These are phyloP conservation scores for Maconellicoccus hirsutus DNA, from an alignment of 1,140 invertebrate species.

Conservation along the genomic window DNA sequence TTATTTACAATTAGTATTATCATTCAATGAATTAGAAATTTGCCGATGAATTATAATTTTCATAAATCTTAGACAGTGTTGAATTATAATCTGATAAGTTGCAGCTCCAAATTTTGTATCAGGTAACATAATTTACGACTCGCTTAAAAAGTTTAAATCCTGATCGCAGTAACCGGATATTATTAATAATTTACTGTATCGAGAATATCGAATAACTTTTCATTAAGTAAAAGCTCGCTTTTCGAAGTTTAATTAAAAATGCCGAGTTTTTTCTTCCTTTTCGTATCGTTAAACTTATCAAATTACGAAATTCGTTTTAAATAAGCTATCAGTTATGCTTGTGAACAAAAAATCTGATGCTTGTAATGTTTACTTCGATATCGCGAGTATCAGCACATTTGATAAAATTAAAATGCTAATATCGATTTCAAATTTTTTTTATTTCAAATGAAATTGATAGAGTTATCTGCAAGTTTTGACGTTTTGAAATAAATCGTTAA, in stretches of 20 bases:
- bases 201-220: not conserved
- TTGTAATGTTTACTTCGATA: too few relatives aligned
- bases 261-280: not conserved
- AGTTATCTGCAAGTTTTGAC: too few relatives aligned
- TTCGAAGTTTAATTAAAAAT: not conserved
- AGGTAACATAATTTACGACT: constrained; percentile 1
- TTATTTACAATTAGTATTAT: too few relatives aligned
- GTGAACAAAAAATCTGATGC: too few relatives aligned
- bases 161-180: not conserved
- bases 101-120: not conserved
- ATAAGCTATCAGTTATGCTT: too few relatives aligned
- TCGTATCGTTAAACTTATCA: not conserved
- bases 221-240: not conserved
- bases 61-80: not conserved
- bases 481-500: too few relatives aligned
- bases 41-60: not conserved
- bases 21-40: too few relatives aligned
- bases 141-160: not conserved
- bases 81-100: not conserved
- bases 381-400: too few relatives aligned
- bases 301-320: too few relatives aligned
- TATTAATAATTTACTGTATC: not conserved
- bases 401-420: too few relatives aligned
- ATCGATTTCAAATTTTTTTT: too few relatives aligned
- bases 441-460: too few relatives aligned